Base-by-base conservation (phyloP, 2,888 invertebrate genomes). In the Ochlodes sylvanus region DNA sequence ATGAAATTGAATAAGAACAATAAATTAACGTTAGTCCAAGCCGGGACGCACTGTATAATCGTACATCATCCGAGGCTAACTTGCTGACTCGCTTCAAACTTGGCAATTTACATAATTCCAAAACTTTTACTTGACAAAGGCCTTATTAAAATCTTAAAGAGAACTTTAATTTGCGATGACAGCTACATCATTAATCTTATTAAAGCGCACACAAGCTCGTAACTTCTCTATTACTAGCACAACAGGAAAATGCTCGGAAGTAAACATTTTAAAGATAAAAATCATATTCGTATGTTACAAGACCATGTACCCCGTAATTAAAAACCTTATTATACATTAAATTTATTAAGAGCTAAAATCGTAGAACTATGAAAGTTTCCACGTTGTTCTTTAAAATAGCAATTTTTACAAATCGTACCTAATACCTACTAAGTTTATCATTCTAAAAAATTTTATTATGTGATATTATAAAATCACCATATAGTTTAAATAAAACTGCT, bases 131-230 rank as follows among this genome's bases (percentile, higher is more conserved):
- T 79, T 76, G 78, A 87, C 87, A 86, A 85, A 82, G 82, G 83
- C 84, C 82, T 86, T 87, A 88, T 87, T 89, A 88, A 88, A 89
- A 88, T 88, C 84, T 87, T 82, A 80, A 85, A 84, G 85, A 81
- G 78, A 85, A 86, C 85, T 87, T 86, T 87, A 89, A 90, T 90
- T 86, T 86, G 84, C 81, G 82, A 81, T 80, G 88, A 85, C 89
- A 82, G 88, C 79, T 73, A 80, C 81, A 86, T 85, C 89, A 88
- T 89, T 86, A 89, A 91, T 91, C 89, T 89, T 88, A 82, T 81
- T 79, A 80, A 76, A 75, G 77, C 75, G 78, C 80, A 77, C 74
- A 80, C 61, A 76, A 75, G 77, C 78, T 69, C 72, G 70, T 69
- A 73, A 77, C 77, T 80, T 80, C 77, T 78, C 75, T 75, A 72